Evolutionary conservation across 2,113 vertebrate genomes (phyloP), one percentile per base, ranked within the genome.

Genomic region (Serilophus lunatus): DNA sequence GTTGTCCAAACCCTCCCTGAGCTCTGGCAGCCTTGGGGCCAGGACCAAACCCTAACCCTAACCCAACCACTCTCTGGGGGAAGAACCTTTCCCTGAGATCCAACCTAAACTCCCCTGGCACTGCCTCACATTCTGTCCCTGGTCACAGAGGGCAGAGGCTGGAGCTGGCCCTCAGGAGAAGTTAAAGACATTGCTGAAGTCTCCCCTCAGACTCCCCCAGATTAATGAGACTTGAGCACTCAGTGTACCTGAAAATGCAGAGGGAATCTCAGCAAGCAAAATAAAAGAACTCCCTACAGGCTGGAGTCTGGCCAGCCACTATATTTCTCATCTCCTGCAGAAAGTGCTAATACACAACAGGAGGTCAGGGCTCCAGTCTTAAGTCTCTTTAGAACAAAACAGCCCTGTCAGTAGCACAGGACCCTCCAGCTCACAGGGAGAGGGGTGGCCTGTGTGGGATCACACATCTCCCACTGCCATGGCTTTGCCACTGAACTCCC

Each of bases 211-310:
- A 8, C 29, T 66, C 24, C 20, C 31, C 40, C 40, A 40, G 70
- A 35, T 44, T n/a, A 63, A 71, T 7, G 51, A 64, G 31, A 60
- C 18, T 1, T 0, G 4, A 60, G 40, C 44, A 47, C 64, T 74
- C 44, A 1, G 10, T 9, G 38, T 45, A 66, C 79, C 80, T 92
- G 83, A 25, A 78, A 36, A 40, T 64, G 74, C 79, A 82, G 17
- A 60, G 54, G 40, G 69, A 85, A 65, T 40, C 77, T 61, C 76
- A 13, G 78, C 89, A 50, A 36, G 91, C n/a, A 85, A 70, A 93
- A 70, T 2, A 12, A 0, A 80, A 77, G 54, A 76, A 65, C 33
- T 77, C 28, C n/a, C 51, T 20, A 38, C 0, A 0, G 44, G 53
- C 70, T 95, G 94, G 84, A 80, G 53, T 50, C 40, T 61, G 84